These are phyloP conservation scores for Bugula neritina DNA, from an alignment of 2,888 invertebrate genomes.

Conservation along the genomic window DNA sequence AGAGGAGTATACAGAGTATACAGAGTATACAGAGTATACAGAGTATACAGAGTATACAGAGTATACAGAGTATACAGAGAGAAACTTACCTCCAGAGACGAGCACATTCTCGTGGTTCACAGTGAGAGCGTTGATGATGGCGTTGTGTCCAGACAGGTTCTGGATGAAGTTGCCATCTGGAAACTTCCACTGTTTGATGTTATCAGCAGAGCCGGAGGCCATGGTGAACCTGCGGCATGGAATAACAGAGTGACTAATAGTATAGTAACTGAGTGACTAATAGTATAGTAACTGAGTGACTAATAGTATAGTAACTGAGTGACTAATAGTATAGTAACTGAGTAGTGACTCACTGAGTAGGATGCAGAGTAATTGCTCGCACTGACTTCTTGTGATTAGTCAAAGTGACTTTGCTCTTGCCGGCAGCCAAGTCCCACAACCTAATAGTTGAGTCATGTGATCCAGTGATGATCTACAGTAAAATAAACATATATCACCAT, in stretches of 20 bases:
- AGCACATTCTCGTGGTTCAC: constrained; percentile 90
- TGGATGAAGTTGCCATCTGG: constrained; percentile 96
- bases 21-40: no score
- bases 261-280: no score
- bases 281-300: background rate
- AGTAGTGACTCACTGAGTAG: constrained; percentile 55
- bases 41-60: no score
- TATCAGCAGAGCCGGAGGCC: constrained; percentile 95
- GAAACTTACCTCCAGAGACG: constrained; percentile 74
- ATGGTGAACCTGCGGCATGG: constrained; percentile 80
- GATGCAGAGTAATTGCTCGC: constrained; percentile 59
- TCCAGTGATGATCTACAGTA: constrained; percentile 67
- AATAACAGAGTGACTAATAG: no score
- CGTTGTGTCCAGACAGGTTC: constrained; percentile 91
- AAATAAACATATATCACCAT: background rate
- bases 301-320: background rate
- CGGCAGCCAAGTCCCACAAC: constrained; percentile 94
- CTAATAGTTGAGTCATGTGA: constrained; percentile 93
- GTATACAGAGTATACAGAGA: no score
- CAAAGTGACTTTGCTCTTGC: constrained; percentile 84
- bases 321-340: background rate
- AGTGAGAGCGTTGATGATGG: constrained; percentile 92
- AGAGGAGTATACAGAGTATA: no score
- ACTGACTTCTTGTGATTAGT: constrained; percentile 96
- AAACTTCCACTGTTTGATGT: constrained; percentile 98